Evolutionary conservation across 2,888 invertebrate species (phyloP).

Genomic region (Metallyticus violacea): DNA sequence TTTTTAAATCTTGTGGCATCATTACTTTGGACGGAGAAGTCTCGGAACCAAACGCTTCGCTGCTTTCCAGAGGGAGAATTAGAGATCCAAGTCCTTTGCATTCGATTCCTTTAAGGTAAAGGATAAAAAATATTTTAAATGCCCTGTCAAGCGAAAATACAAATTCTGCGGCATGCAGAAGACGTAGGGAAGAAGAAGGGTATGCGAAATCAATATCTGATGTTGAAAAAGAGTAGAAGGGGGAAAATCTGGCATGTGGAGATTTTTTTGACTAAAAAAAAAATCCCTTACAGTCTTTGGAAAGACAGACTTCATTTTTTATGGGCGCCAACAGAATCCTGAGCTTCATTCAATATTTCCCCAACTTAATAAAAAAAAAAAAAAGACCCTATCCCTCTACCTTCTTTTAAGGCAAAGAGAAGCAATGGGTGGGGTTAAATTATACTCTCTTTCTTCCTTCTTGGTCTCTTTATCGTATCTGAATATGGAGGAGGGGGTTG

Average conservation of each 20-base stretch:
- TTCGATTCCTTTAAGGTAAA: not conserved
- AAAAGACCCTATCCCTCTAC: not conserved
- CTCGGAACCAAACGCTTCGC: not conserved
- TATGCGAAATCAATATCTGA: not conserved
- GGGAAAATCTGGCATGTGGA: not conserved
- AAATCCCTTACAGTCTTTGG: not conserved
- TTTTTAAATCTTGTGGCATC: not conserved
- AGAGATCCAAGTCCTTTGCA: not conserved
- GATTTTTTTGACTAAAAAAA: not conserved
- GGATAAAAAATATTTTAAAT: not conserved
- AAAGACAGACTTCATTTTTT: not conserved
- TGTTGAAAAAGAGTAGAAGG: not conserved
- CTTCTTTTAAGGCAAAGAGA: not conserved
- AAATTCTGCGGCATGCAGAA: not conserved
- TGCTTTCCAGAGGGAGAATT: not conserved
- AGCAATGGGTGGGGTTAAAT: not conserved
- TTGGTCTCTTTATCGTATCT: not conserved
- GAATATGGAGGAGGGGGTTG: not conserved
- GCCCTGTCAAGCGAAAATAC: not conserved
- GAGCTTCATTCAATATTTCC: not conserved
- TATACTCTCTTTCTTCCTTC: not conserved
- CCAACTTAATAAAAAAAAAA: slow-evolving; percentile 5
- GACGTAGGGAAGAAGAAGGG: not conserved
- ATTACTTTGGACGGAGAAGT: not conserved
- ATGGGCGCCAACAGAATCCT: not conserved